These are phyloP conservation scores for Serrognathus titanus DNA, from an alignment of 2,888 invertebrate species.

Conservation along the genomic window DNA sequence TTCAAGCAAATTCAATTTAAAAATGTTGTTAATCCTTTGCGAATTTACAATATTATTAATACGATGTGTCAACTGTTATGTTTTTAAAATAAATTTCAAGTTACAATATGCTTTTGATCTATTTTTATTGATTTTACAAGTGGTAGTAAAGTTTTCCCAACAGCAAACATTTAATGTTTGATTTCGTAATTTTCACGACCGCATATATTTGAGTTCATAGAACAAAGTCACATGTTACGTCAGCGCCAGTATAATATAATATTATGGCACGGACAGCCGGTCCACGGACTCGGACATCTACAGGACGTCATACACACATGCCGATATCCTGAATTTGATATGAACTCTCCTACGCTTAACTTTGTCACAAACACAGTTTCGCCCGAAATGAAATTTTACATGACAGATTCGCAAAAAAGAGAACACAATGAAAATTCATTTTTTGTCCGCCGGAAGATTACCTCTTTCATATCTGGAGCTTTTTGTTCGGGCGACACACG, in stretches of 20 bases:
- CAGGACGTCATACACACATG: constrained; percentile 40
- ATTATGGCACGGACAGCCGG: constrained; percentile 39
- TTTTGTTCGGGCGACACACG: background rate
- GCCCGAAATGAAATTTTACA: constrained; percentile 21
- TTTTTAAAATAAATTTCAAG: too few relatives aligned
- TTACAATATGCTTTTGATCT: too few relatives aligned
- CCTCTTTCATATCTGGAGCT: background rate
- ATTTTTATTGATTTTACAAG: too few relatives aligned
- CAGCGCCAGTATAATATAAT: constrained; percentile 39
- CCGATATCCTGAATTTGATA: constrained; percentile 40
- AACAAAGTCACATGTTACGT: constrained; percentile 32
- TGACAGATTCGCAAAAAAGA: constrained; percentile 14
- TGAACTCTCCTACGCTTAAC: constrained; percentile 26
- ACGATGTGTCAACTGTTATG: too few relatives aligned
- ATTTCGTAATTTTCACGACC: background rate
- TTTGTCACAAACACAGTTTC: constrained; percentile 26
- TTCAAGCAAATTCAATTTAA: too few relatives aligned
- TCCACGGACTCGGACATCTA: constrained; percentile 32
- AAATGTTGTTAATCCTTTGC: too few relatives aligned
- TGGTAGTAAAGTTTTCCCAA: too few relatives aligned
- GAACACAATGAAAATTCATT: background rate
- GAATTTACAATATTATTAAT: too few relatives aligned
- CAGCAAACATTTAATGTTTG: too few relatives aligned
- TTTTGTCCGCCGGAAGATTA: background rate
- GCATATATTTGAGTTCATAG: background rate